Base-by-base conservation (phyloP, 2,797 vertebrate species). In the Meda fulgida region DNA sequence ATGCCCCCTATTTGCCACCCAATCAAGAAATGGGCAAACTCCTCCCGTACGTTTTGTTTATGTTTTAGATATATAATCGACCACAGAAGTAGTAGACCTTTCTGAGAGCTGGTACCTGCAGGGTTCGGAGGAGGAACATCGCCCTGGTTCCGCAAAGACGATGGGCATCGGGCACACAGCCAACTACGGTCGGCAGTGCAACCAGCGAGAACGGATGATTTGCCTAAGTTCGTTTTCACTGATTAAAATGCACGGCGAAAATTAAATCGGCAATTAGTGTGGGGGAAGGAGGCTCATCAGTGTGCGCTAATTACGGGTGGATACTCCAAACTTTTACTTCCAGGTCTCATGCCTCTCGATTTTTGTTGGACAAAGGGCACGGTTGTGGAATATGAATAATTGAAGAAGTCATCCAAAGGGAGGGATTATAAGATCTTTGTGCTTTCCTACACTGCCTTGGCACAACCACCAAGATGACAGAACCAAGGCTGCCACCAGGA, bases 391-490 rank as follows among this genome's bases (percentile, higher is more conserved):
- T 92, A 97, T 97, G 94, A 96, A 96, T 94, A 95, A 97, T 96
- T 96, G 93, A 95, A 95, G 96, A 96, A 97, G 95, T 96, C 95
- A 96, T 96, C 95, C 96, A 97, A 94, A 93, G 94, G 93, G 93
- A 95, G 93, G 94, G 95, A 96, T 95, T 95, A 95, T 93, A 93
- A 93, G 92, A 94, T 95, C 93, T 93, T 94, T 94, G 92, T 94
- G 93, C 92, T 93, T 48, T 93, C 91, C 94, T 93, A 92, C 91
- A 91, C 90, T 94, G 92, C 91, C 89, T 91, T 94, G 94, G 92
- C 92, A 93, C 92, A 87, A 94, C 92, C 88, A 92, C 92, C 93
- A 95, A 92, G 89, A 94, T 94, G 92, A 92, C 91, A 93, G 92
- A 91, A 90, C 90, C 88, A 92, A 89, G 89, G 88, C 90, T 92